Base-by-base conservation (phyloP, 2,113 vertebrate genomes). In the Chaenocephalus aceratus region DNA sequence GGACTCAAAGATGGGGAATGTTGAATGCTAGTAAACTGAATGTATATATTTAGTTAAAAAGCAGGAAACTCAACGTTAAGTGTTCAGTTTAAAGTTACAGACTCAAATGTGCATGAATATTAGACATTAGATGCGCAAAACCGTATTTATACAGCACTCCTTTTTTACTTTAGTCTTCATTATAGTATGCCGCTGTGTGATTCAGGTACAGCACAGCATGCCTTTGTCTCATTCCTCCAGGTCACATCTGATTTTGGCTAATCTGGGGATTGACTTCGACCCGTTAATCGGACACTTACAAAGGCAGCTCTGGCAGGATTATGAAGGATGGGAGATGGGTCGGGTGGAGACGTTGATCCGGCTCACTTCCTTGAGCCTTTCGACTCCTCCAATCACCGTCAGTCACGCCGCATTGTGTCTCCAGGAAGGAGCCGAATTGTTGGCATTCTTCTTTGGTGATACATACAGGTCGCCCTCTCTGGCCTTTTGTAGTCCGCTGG, bases 171-270 rank as follows among this genome's bases (percentile, higher is more conserved):
- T 36, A 6, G 10, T 9, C 6, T 3, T 41, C 26, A 10, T 0
- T 5, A 11, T 23, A 41, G 5, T 7, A 13, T 30, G 46, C 5
- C 13, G 12, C 41, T 46, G 21, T 66, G 26, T 46, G 16, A 16
- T 21, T 2, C 49, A 56, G 61, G 64, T 58, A 23, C 10, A 2
- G 36, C 49, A 36, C 26, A 15, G 41, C 15, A 10, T 75, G 62
- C 18, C 44, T 82, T 58, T 45, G n/a, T 64, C 72, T 81, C 30
- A 79, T 64, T 64, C 71, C 60, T 83, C 84, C 14, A 72, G 78
- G 78, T 91, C 91, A 91, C 86, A 79, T 88, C 85, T 82, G 77
- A 83, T 72, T 86, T 82, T 41, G 62, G 58, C 69, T 86, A 84
- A 88, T 90, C 83, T 89, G 76, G 44, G 80, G 75, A 91, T 85